Percentiles rank a stretch among this genome's conserved stretches.
These are phyloP conservation scores for Linurgus olivaceus DNA, from an alignment of 2,797 vertebrate genomes.

Conservation along the genomic window DNA sequence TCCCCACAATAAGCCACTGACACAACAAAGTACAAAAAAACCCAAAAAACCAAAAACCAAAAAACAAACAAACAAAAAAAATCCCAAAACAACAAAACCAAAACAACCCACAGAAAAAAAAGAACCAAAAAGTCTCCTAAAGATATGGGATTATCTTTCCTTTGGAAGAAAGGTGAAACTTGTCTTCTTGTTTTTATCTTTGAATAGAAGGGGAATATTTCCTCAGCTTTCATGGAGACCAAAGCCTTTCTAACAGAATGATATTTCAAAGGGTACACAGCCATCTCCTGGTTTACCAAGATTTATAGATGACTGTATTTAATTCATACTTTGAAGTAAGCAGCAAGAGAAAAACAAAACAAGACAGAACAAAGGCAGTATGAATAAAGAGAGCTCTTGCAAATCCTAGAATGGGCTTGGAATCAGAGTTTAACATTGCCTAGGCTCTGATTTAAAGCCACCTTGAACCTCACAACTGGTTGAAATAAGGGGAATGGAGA, in stretches of 20 bases:
- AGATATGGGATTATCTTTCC: background rate
- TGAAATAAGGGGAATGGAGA: background rate
- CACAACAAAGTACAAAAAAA: background rate
- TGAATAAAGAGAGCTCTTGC: background rate
- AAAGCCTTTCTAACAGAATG: background rate
- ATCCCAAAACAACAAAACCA: too few relatives aligned
- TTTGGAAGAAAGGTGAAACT: background rate
- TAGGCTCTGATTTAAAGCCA: background rate
- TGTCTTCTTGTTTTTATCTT: background rate
- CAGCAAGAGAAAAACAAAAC: background rate
- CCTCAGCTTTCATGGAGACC: background rate
- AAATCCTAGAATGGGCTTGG: background rate
- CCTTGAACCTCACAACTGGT: background rate
- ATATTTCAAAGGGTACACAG: background rate
- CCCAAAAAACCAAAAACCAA: too few relatives aligned
- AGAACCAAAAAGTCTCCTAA: background rate
- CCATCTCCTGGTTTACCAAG: background rate
- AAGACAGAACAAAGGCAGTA: accelerated
- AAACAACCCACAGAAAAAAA: background rate
- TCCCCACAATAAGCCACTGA: background rate
- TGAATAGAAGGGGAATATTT: background rate
- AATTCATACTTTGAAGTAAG: background rate
- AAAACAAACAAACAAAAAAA: background rate
- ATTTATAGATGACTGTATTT: background rate
- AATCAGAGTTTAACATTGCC: background rate